Base-by-base conservation (phyloP, 2,797 vertebrate genomes). In the Perodicticus potto region DNA sequence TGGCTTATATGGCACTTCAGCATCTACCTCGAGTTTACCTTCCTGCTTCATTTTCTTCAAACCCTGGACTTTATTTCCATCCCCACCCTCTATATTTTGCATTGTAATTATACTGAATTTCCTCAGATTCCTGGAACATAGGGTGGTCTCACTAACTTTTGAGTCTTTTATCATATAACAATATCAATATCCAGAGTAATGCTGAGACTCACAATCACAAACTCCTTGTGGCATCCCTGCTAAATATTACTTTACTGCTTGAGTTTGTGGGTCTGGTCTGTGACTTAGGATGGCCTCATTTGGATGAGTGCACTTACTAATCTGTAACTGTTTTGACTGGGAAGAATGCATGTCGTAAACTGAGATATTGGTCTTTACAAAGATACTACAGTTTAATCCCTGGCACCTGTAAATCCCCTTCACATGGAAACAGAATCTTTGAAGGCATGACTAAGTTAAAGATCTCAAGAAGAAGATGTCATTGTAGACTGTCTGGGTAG, bases 361-460 rank as follows among this genome's bases (percentile, higher is more conserved):
- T 55, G 2, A 82, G 67, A 90, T 43, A 53, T 32, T 32, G 0
- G 0, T 7, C 8, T 3, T 6, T 11, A 1, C 0, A 16, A 65
- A 70, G 14, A 81, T 55, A 70, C 14, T 25, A 80, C 13, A 5
- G 77, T 8, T 6, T 83, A 29, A 19, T 67, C 13, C 27, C 25
- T 72, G n/a, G 13, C 34, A 73, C 12, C 23, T 53, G 6, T 37
- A 89, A 85, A 20, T 76, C 0, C 9, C 19, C 0, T 0, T 25
- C 49, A 82, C 40, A 77, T 43, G 12, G 37, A 86, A 73, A 40
- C 6, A 82, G 19, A 20, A 27, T 73, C 29, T 78, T 67, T 82
- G 14, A 6, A 53, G 6, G 59, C 59, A 49, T 4, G 1, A 49
- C 70, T 82, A 34, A 53, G 29, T 82, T 89, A 29, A 53, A 23